These are phyloP conservation scores for Erpornis zantholeuca DNA, from an alignment of 2,113 vertebrate species.

Conservation along the genomic window DNA sequence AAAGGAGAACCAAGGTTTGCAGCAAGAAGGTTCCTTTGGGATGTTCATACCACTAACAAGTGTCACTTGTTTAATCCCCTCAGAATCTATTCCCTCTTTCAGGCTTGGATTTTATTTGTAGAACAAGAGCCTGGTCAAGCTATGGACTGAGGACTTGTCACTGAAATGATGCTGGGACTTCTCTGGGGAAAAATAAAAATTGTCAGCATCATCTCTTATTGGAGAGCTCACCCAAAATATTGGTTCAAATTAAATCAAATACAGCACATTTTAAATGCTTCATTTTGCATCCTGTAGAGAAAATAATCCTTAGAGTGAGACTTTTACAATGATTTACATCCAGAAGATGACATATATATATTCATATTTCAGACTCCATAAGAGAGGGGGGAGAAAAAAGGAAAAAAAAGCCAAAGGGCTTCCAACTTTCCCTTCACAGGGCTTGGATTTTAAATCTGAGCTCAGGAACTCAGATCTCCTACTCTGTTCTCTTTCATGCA, in stretches of 20 bases:
- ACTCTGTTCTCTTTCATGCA: neutral
- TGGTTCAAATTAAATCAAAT: neutral
- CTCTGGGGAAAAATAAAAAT: neutral
- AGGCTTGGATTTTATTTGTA: neutral
- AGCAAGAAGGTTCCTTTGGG: neutral
- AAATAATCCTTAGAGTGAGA: neutral
- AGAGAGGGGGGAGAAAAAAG: neutral
- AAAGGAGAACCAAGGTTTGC: neutral
- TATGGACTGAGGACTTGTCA: neutral
- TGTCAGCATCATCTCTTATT: neutral
- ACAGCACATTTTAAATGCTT: neutral
- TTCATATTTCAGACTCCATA: neutral
- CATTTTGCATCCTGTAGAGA: neutral
- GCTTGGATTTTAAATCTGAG: neutral
- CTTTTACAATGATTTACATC: neutral
- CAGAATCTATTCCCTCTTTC: neutral
- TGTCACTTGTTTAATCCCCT: neutral
- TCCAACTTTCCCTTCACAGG: neutral
- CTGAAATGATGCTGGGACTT: neutral
- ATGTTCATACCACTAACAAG: neutral
- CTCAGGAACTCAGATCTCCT: neutral
- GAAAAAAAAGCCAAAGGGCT: neutral
- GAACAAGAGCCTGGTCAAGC: neutral
- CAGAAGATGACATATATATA: neutral
- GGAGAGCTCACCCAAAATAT: neutral